phyloP scores from a whole-genome alignment of 2,113 vertebrate species.

The Lasiurus cinereus region DNA sequence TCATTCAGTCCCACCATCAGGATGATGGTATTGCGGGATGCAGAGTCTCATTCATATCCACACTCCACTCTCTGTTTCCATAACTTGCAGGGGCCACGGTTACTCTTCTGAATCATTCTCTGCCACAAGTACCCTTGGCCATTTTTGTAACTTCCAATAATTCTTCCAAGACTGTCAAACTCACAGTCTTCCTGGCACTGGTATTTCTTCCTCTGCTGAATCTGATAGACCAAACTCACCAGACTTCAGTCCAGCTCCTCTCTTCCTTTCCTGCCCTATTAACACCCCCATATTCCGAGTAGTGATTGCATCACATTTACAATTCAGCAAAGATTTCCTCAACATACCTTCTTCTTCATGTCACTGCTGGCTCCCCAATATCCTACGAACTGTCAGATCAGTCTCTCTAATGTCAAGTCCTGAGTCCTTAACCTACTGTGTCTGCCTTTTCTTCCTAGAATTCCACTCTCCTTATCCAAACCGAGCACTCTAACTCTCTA shows the following conservation, averaged over 20 bases:
- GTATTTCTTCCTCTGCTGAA: not conserved
- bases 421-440: fast-evolving
- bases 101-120: not conserved
- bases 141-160: fast-evolving
- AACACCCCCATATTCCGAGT: not conserved
- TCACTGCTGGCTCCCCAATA: not conserved
- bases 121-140: not conserved
- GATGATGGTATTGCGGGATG: not conserved
- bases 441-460: not conserved
- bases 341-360: not conserved
- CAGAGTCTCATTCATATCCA: not conserved
- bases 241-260: too few species aligned
- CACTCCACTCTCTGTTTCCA: too few species aligned
- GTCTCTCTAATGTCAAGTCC: not conserved
- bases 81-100: not conserved
- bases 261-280: not conserved
- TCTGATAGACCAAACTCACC: not conserved
- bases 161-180: not conserved
- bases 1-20: not conserved
- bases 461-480: not conserved
- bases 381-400: too few species aligned
- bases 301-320: not conserved
- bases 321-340: not conserved
- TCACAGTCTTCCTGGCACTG: not conserved
- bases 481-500: not conserved